phyloP scores from a whole-genome alignment of 2,797 vertebrate species.

The Sardinella longiceps region DNA sequence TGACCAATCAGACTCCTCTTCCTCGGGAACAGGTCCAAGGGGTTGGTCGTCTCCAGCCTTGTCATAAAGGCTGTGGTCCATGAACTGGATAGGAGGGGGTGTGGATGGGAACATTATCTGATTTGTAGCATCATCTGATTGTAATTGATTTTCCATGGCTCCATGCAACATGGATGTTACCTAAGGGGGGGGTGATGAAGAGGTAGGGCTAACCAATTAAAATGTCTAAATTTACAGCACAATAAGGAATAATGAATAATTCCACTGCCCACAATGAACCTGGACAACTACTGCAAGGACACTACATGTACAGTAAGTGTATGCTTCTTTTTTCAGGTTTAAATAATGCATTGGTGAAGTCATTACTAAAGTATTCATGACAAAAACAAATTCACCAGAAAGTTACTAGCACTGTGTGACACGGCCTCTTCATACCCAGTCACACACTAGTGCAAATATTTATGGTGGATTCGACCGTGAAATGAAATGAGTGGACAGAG shows the following conservation, averaged over 20 bases:
- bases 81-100: constrained; percentile 74
- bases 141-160: constrained; percentile 60
- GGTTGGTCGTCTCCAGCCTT: constrained; percentile 64
- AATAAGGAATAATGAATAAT: not conserved
- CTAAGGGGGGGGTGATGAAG: constrained; percentile 51
- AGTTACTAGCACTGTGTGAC: not conserved
- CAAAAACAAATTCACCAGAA: not conserved
- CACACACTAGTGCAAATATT: not conserved
- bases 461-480: not conserved
- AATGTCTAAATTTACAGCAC: constrained; percentile 4
- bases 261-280: not conserved
- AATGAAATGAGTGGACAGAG: constrained; percentile 17
- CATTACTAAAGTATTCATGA: not conserved
- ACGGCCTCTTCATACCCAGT: not conserved
- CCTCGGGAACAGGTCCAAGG: constrained; percentile 75
- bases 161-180: constrained; percentile 62
- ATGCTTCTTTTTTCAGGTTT: not conserved
- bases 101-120: constrained; percentile 60
- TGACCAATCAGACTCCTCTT: constrained; percentile 80
- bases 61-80: constrained; percentile 67
- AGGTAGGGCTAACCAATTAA: constrained; percentile 39
- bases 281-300: not conserved
- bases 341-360: not conserved
- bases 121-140: constrained; percentile 60
- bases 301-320: not conserved